These are phyloP conservation scores for Lepidotrigona ventralis DNA, from an alignment of 1,140 invertebrate species.

Conservation along the genomic window DNA sequence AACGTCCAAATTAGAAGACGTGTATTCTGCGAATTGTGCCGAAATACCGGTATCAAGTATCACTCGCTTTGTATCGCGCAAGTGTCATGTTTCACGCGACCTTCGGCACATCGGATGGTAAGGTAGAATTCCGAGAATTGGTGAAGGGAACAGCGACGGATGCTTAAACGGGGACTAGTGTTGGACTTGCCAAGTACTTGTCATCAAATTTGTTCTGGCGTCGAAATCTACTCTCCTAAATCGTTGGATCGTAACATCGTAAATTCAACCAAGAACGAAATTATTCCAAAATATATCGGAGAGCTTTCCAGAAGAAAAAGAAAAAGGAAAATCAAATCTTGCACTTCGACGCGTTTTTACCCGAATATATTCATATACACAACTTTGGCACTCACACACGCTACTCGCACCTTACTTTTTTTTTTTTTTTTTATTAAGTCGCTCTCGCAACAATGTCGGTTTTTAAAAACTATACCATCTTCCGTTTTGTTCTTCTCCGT, in stretches of 20 bases:
- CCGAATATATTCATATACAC: neutral
- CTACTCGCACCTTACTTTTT: slow-evolving; percentile 32
- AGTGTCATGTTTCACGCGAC: too few relatives aligned
- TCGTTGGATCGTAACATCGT: neutral
- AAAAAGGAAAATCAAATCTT: neutral
- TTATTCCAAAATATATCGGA: neutral
- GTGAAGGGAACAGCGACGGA: too few relatives aligned
- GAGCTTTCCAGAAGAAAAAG: neutral
- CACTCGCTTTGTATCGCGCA: too few relatives aligned
- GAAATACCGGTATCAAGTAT: too few relatives aligned
- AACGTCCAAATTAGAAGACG: too few relatives aligned
- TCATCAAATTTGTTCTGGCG: too few relatives aligned
- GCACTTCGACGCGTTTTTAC: neutral
- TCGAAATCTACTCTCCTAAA: neutral
- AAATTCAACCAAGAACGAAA: neutral
- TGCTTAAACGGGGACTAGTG: too few relatives aligned
- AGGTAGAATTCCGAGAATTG: too few relatives aligned
- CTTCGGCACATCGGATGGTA: too few relatives aligned
- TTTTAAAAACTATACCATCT: neutral
- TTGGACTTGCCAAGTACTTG: neutral
- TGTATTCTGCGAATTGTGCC: too few relatives aligned
- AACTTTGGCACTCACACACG: slow-evolving; percentile 40
- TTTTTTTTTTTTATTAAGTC: neutral
- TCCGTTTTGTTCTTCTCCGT: neutral
- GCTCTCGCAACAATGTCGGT: neutral